A percentile compares a stretch with the other conserved stretches of the same genome.
Evolutionary conservation across 2,888 invertebrate genomes (phyloP).

Genomic region (Argynnis bischoffii): DNA sequence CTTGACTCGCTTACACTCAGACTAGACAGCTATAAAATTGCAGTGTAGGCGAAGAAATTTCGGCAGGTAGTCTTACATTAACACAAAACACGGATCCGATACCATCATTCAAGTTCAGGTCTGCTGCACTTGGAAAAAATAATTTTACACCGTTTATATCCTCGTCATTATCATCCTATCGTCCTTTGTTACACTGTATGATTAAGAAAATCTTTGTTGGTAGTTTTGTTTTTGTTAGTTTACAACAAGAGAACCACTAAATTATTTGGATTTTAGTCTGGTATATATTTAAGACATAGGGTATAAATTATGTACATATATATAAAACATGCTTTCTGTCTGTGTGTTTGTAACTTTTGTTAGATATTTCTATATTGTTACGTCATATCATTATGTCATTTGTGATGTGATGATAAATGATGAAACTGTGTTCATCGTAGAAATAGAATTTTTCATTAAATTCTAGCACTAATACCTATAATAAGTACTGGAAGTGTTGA

Average conservation of each 20-base stretch:
- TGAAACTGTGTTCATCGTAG: too few species aligned
- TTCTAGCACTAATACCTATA: too few species aligned
- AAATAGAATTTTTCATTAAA: too few species aligned
- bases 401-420: too few species aligned
- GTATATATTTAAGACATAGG: too few species aligned
- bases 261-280: too few species aligned
- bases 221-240: background rate
- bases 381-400: too few species aligned
- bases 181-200: conserved; percentile 25
- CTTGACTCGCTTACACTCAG: conserved; percentile 43
- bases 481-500: too few species aligned
- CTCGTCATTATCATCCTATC: conserved; percentile 21
- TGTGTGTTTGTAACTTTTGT: too few species aligned
- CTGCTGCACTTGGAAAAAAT: conserved; percentile 46
- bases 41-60: conserved; percentile 74
- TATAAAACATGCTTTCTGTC: too few species aligned
- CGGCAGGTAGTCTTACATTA: conserved; percentile 70
- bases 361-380: too few species aligned
- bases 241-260: background rate
- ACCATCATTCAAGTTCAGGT: conserved; percentile 53
- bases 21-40: conserved; percentile 31
- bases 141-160: conserved; percentile 23
- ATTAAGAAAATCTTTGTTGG: conserved; percentile 7
- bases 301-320: too few species aligned
- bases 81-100: conserved; percentile 58